phyloP scores from a whole-genome alignment of 2,888 invertebrate species.

The Drosophila setosimentum region DNA sequence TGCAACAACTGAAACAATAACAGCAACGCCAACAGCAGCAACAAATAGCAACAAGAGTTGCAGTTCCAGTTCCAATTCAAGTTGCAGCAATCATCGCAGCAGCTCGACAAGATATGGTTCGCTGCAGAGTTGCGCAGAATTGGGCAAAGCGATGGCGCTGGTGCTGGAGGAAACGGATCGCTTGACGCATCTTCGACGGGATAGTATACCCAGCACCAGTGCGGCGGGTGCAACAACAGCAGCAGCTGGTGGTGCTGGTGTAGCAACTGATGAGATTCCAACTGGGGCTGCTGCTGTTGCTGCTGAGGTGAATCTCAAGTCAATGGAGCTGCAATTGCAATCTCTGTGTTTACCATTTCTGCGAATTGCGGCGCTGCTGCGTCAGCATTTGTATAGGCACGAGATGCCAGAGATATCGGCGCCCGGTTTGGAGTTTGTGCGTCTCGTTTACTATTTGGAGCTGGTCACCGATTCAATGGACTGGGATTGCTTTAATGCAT shows the following conservation, averaged over 20 bases:
- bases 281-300: conserved; percentile 3
- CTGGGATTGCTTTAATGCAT: conserved; percentile 89
- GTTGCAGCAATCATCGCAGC: conserved; percentile 53
- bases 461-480: conserved; percentile 89
- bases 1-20: not conserved
- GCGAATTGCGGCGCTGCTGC: conserved; percentile 92
- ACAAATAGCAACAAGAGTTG: conserved; percentile 1
- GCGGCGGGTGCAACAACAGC: conserved; percentile 11
- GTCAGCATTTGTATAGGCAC: conserved; percentile 93
- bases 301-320: conserved; percentile 82
- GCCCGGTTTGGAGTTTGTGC: conserved; percentile 90
- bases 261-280: conserved; percentile 3
- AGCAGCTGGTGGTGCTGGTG: conserved; percentile 16
- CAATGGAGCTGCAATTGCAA: conserved; percentile 88
- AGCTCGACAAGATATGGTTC: conserved; percentile 45
- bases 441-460: conserved; percentile 92
- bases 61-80: not conserved
- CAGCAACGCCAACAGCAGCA: conserved; percentile 11
- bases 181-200: conserved; percentile 81
- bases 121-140: conserved; percentile 66
- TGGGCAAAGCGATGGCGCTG: conserved; percentile 84
- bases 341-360: conserved; percentile 93
- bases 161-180: conserved; percentile 83
- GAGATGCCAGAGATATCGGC: conserved; percentile 89
- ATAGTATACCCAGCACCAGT: conserved; percentile 77